Percentiles rank a stretch among this genome's conserved stretches.
These are phyloP conservation scores for Lophura swinhoii DNA, from an alignment of 2,797 vertebrate genomes.

Conservation along the genomic window DNA sequence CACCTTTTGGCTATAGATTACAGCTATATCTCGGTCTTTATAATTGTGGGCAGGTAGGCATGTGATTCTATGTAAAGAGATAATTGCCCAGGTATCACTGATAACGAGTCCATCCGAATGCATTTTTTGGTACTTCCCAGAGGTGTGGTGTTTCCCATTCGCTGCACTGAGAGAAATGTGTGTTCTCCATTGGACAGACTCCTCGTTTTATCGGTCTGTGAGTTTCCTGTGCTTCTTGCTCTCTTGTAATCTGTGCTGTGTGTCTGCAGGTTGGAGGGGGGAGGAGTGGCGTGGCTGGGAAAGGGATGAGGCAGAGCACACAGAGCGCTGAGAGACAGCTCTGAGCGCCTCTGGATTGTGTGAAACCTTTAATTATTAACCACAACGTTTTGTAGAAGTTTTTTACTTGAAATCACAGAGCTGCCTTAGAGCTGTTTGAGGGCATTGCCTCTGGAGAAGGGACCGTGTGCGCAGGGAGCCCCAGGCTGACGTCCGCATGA, in stretches of 20 bases:
- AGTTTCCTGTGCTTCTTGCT: background rate
- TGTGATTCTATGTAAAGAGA: slow-evolving; percentile 28
- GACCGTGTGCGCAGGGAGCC: too few relatives aligned
- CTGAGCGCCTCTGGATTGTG: background rate
- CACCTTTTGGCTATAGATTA: slow-evolving; percentile 76
- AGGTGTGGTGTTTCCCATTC: background rate
- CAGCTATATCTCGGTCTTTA: slow-evolving; percentile 70
- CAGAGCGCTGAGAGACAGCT: background rate
- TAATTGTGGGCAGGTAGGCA: slow-evolving; percentile 68
- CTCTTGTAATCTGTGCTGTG: background rate
- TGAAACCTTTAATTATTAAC: background rate
- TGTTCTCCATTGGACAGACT: background rate
- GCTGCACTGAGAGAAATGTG: background rate
- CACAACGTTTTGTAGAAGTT: background rate
- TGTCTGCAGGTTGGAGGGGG: background rate
- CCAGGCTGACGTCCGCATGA: background rate
- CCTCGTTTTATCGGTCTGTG: background rate
- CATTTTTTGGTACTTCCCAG: background rate
- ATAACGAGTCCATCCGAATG: background rate
- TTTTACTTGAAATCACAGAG: background rate
- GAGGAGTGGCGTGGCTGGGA: too few relatives aligned
- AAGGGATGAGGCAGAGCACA: too few relatives aligned
- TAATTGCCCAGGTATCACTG: slow-evolving; percentile 3
- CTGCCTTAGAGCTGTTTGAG: too few relatives aligned
- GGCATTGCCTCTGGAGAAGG: background rate